Percentiles rank a stretch among this genome's conserved stretches.
These are phyloP conservation scores for Pasiphila rectangulata DNA, from an alignment of 2,888 invertebrate species.

Conservation along the genomic window DNA sequence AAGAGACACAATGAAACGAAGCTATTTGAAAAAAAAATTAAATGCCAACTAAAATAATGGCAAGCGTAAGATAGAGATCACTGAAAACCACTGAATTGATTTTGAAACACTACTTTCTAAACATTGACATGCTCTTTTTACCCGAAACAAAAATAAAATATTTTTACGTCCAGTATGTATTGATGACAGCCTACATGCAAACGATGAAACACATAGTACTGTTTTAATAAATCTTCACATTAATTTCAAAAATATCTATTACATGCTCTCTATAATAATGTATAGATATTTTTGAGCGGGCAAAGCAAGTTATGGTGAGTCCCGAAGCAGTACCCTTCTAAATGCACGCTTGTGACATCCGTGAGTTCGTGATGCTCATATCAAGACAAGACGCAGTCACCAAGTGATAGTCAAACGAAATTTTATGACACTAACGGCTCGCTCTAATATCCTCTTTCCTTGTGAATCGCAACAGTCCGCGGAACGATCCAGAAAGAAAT, in stretches of 20 bases:
- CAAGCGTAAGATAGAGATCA: slow-evolving; percentile 31
- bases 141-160: slow-evolving; percentile 27
- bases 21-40: slow-evolving; percentile 1
- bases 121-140: slow-evolving; percentile 55
- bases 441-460: slow-evolving; percentile 19
- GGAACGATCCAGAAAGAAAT: slow-evolving; percentile 22
- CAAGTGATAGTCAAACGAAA: slow-evolving; percentile 73
- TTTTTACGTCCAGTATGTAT: slow-evolving; percentile 49
- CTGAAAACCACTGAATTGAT: slow-evolving; percentile 3
- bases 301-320: slow-evolving; percentile 49
- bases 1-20: too few species aligned
- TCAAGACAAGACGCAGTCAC: slow-evolving; percentile 56
- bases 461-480: slow-evolving; percentile 23
- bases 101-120: slow-evolving; percentile 46
- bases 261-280: slow-evolving; percentile 27
- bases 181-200: slow-evolving; percentile 72
- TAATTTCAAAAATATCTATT: slow-evolving; percentile 58
- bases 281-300: slow-evolving; percentile 57
- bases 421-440: slow-evolving; percentile 58
- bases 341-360: slow-evolving; percentile 70
- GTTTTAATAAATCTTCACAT: slow-evolving; percentile 48
- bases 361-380: slow-evolving; percentile 62
- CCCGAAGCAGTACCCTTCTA: slow-evolving; percentile 74
- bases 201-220: slow-evolving; percentile 53
- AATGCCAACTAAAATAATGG: slow-evolving; percentile 28